Evolutionary conservation across 2,113 vertebrate genomes (phyloP).

Genomic region (Falco punctatus): DNA sequence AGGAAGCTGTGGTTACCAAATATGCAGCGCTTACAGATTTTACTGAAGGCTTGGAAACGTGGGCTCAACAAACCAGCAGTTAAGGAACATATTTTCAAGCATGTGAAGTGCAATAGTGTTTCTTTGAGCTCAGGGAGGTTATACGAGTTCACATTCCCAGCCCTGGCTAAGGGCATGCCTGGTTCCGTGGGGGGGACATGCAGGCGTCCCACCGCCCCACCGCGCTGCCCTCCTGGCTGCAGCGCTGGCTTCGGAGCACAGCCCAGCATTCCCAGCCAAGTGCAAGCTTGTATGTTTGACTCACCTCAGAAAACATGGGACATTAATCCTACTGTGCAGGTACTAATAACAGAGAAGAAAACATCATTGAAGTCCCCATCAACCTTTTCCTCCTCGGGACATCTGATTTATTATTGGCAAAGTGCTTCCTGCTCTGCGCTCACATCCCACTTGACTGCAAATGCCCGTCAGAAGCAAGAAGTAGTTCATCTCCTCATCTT

Average conservation of each 20-base stretch:
- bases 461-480: neutral
- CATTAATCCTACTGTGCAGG: neutral
- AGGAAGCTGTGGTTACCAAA: neutral
- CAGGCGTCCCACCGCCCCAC: neutral
- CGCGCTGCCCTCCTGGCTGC: fast-evolving
- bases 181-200: neutral
- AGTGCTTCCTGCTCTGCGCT: constrained; percentile 68
- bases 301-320: neutral
- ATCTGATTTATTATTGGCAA: constrained; percentile 75
- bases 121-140: neutral
- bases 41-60: neutral
- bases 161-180: fast-evolving
- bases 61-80: constrained; percentile 29
- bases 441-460: constrained; percentile 10
- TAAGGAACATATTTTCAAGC: neutral
- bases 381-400: constrained; percentile 2
- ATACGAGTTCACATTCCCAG: neutral
- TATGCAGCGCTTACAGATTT: neutral
- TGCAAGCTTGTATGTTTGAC: neutral
- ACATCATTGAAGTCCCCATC: neutral
- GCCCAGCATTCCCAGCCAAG: neutral
- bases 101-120: neutral
- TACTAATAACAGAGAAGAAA: constrained; percentile 48
- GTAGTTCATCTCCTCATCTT: constrained; percentile 55
- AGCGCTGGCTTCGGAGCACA: neutral